These are phyloP conservation scores for Tridacna gigas DNA, from an alignment of 2,888 invertebrate genomes.

Conservation along the genomic window DNA sequence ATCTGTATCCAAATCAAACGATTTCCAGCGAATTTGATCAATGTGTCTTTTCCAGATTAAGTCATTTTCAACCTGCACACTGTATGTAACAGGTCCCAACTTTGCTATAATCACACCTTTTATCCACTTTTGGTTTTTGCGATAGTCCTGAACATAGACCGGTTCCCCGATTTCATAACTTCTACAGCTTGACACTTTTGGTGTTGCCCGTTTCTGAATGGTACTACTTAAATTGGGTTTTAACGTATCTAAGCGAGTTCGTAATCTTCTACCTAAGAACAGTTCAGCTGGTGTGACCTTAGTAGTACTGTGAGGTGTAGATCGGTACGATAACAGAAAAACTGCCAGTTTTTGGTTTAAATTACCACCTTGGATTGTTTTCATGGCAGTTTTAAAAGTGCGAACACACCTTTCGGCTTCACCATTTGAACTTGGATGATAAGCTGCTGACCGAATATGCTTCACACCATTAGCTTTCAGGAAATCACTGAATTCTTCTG, in stretches of 20 bases:
- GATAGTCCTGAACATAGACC: not conserved
- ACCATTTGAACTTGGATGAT: slow-evolving; percentile 10
- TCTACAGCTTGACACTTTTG: not conserved
- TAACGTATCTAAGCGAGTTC: not conserved
- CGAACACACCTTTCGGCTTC: not conserved
- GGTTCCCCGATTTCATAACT: not conserved
- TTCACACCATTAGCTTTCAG: not conserved
- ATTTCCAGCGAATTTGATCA: not conserved
- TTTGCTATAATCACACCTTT: not conserved
- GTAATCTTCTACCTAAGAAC: not conserved
- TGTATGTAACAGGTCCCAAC: not conserved
- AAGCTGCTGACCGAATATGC: not conserved
- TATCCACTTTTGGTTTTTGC: slow-evolving; percentile 10
- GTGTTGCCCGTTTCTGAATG: not conserved
- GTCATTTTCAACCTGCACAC: not conserved
- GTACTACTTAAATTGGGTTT: not conserved
- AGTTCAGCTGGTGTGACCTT: not conserved
- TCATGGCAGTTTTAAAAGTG: slow-evolving; percentile 17
- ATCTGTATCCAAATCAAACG: too few relatives aligned
- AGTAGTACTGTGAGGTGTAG: not conserved
- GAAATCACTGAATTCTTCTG: not conserved
- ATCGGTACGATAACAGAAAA: not conserved
- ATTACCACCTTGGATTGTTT: not conserved
- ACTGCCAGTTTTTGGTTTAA: not conserved
- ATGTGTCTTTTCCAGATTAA: slow-evolving; percentile 6